These are phyloP conservation scores for Augiades crinisus DNA, from an alignment of 2,888 invertebrate genomes.

Conservation along the genomic window DNA sequence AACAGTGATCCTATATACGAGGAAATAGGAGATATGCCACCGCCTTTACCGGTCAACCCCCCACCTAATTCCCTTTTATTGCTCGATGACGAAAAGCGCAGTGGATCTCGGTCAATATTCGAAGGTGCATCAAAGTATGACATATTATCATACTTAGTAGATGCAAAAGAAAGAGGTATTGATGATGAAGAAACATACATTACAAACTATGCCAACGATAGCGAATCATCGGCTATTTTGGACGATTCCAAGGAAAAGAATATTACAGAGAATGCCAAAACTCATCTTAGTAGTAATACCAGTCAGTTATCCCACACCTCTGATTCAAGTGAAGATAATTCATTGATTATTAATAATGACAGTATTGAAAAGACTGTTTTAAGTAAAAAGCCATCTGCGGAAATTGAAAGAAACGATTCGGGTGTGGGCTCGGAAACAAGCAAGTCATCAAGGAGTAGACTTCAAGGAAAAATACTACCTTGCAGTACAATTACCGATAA, in stretches of 20 bases:
- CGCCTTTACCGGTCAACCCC: conserved; percentile 89
- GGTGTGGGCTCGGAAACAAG: conserved; percentile 96
- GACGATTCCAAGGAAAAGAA: conserved; percentile 82
- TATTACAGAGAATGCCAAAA: conserved; percentile 55
- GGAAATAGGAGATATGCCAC: conserved; percentile 88
- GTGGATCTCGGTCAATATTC: conserved; percentile 86
- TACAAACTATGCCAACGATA: conserved; percentile 80
- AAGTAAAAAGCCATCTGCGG: conserved; percentile 83
- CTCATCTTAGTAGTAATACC: conserved; percentile 84
- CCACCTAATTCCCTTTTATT: conserved; percentile 87
- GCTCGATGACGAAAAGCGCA: conserved; percentile 86
- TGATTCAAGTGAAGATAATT: conserved; percentile 92
- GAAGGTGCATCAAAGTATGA: conserved; percentile 94
- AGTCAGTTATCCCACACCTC: conserved; percentile 91
- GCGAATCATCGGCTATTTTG: conserved; percentile 72
- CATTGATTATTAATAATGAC: conserved; percentile 83
- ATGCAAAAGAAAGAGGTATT: conserved; percentile 89
- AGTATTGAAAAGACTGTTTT: conserved; percentile 76
- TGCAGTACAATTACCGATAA: conserved; percentile 73
- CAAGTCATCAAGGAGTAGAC: conserved; percentile 90
- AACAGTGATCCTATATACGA: conserved; percentile 89
- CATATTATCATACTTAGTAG: conserved; percentile 93
- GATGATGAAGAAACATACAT: conserved; percentile 87
- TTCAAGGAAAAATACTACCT: conserved; percentile 81
- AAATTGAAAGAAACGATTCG: conserved; percentile 95